Evolutionary conservation across 2,888 invertebrate species (phyloP), one percentile per base, ranked within the genome.

Genomic region (Caenorhabditis imperialis): DNA sequence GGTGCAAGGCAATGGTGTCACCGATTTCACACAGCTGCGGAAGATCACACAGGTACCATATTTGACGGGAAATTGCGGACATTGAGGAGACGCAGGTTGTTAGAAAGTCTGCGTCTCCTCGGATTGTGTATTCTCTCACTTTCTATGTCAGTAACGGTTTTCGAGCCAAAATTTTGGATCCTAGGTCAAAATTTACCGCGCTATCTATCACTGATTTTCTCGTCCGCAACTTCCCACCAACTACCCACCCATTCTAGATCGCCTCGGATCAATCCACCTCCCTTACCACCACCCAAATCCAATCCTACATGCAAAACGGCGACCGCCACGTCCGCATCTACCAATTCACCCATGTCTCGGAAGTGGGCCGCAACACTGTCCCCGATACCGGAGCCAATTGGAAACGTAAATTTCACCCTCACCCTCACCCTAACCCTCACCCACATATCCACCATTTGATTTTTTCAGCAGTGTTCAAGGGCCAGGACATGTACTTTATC

Each of bases 401-500:
- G 82, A 74, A 81, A 60, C 82, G 82, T 82, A 20, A 54, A 69
- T 63, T 14, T 3, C 6, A 18, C 18, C 12, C 18, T 44, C 8
- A 35, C 18, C 44, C n/a, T 25, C 20, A 16, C 20, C 14, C 23
- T 16, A 48, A 48, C 30, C 37, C 5, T 12, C 6, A 5, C 16
- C n/a, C 10, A 23, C 12, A 23, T 10, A 23, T 18, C 47, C 22
- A n/a, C n/a, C n/a, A n/a, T n/a, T n/a, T 33, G 5, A 2, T 3
- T 18, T 42, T 75, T 82, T 45, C 70, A 82, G 82, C 82, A 1
- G 79, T 83, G 0, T 73, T 67, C 69, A 77, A 77, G 45, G 82
- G 82, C 30, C 79, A 81, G 42, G 82, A 83, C 58, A 78, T 76
- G 72, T 62, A 55, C 33, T 83, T 83, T 62, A 55, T 83, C 48